Evolutionary conservation across 2,888 invertebrate species (phyloP).

Genomic region (Alentia gelatinosa): DNA sequence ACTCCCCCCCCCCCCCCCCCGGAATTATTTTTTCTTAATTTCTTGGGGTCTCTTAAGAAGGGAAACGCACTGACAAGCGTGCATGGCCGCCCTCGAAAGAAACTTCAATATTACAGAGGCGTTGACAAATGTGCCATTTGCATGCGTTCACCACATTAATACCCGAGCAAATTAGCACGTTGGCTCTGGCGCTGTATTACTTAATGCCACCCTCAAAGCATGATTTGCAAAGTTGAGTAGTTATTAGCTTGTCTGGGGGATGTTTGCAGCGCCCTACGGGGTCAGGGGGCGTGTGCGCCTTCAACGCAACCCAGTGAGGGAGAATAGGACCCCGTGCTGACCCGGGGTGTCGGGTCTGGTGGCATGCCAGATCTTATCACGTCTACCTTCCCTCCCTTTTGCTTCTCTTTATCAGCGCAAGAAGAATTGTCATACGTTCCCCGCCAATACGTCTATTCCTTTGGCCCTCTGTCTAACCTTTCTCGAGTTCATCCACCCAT

Average conservation of each 20-base stretch:
- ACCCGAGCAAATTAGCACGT: not conserved
- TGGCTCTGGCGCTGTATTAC: not conserved
- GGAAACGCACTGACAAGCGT: not conserved
- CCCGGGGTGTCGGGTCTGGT: too few relatives aligned
- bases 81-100: not conserved
- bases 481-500: not conserved
- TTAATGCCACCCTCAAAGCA: slow-evolving; percentile 8
- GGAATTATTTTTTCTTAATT: not conserved
- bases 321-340: too few relatives aligned
- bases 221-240: not conserved
- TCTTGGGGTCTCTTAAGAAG: not conserved
- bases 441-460: too few relatives aligned
- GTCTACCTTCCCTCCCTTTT: not conserved
- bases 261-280: not conserved
- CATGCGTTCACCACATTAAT: not conserved
- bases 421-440: too few relatives aligned
- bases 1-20: not conserved
- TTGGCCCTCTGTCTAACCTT: too few relatives aligned
- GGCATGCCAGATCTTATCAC: not conserved
- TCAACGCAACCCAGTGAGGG: not conserved
- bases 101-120: not conserved
- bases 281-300: not conserved
- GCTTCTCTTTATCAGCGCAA: too few relatives aligned
- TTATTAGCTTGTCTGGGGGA: slow-evolving; percentile 8
- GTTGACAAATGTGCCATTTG: not conserved